Conservation (phyloP, 2,797 vertebrate species). For the Semotilus atromaculatus region DNA sequence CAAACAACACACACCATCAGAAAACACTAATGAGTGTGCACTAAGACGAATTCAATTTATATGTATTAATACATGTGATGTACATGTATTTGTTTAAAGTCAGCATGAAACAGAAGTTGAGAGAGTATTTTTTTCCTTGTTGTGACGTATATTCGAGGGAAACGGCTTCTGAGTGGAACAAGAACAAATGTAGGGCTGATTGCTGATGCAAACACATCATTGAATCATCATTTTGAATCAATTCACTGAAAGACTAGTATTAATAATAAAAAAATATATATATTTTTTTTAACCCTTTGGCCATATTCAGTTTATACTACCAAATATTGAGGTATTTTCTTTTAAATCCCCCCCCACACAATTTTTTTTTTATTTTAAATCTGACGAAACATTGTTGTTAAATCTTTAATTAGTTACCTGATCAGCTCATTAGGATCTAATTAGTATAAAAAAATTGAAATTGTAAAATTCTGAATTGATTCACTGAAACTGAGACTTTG, state of each 20-base stretch:
- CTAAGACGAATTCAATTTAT: neutral
- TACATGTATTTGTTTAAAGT: neutral
- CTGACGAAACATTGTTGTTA: neutral
- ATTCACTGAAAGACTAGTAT: neutral
- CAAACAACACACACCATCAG: neutral
- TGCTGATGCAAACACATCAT: neutral
- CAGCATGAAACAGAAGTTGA: neutral
- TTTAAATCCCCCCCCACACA: neutral
- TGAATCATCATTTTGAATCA: neutral
- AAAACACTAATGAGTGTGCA: constrained; percentile 44
- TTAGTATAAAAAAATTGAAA: neutral
- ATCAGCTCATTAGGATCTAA: neutral
- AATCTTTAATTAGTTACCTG: neutral
- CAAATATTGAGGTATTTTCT: neutral
- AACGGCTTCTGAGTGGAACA: neutral
- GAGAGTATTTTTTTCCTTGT: neutral
- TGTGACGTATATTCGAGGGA: neutral
- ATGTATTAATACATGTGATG: neutral
- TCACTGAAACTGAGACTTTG: neutral
- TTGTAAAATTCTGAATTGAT: neutral
- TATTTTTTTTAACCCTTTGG: neutral
- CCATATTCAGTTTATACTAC: neutral
- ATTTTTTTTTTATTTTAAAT: too few species aligned
- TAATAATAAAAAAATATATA: neutral
- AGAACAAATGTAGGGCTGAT: neutral